A percentile compares a stretch with the other conserved stretches of the same genome.
Evolutionary conservation across 2,888 invertebrate species (phyloP).

Genomic region (Lepas anatifera): DNA sequence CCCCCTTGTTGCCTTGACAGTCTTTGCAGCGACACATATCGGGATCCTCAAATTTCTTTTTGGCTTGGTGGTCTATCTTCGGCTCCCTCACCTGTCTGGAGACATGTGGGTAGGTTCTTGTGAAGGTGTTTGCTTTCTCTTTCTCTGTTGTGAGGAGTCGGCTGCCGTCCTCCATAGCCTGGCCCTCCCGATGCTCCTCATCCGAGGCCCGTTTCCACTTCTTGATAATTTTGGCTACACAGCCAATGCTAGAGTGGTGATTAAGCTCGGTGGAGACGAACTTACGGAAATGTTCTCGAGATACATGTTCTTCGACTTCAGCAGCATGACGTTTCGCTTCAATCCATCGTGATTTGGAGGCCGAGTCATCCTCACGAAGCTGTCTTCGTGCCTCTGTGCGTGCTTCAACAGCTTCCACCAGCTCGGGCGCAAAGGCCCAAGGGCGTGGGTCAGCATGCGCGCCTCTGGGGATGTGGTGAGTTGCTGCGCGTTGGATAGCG

Average conservation of each 20-base stretch:
- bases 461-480: neutral
- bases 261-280: neutral
- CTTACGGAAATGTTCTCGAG: neutral
- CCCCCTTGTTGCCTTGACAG: neutral
- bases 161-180: neutral
- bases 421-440: no score
- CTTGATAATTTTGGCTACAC: neutral
- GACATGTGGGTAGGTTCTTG: neutral
- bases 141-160: neutral
- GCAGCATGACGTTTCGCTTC: neutral
- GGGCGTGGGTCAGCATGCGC: no score
- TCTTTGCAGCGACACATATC: neutral
- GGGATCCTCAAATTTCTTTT: neutral
- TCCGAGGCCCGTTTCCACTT: neutral
- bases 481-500: neutral
- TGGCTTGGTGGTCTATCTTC: neutral
- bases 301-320: neutral
- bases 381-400: neutral
- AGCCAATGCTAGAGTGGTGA: neutral
- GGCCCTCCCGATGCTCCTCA: neutral
- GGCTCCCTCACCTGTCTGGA: neutral
- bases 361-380: neutral
- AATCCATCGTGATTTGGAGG: neutral
- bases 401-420: no score
- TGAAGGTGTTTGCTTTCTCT: neutral